Evolutionary conservation across 2,888 invertebrate species (phyloP), one percentile per base, ranked within the genome.

Genomic region (Sialis fuliginosa): DNA sequence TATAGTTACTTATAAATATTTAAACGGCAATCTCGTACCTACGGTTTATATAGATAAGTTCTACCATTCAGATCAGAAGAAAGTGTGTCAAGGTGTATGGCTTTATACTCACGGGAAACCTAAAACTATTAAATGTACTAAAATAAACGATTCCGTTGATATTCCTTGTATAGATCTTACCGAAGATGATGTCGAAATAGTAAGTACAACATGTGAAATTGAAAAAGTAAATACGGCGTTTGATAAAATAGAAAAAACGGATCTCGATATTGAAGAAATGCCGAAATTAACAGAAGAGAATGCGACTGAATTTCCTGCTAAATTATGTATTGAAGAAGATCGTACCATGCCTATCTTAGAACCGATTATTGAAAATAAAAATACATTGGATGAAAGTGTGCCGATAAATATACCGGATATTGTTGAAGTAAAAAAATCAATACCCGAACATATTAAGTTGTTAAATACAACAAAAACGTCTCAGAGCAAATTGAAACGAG

Each of bases 11-110:
- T 52, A 63, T 35, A 52, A 59, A 22, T 57, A 56, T 44, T 54
- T 59, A n/a, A 61, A 62, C 56, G 53, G 58, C 6, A 49, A 54
- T 31, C 50, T 64, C 31, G 55, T 62, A 6, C 55, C 57, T 44
- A 58, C 59, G 1, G 56, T 58, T 43, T 48, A 33, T 34, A 33
- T 42, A 6, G 47, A 47, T 10, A 6, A 30, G 30, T 42, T 47
- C 10, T 42, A 32, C 22, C 35, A 35, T 31, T 10, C 42, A 7
- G 10, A 42, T 35, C 9, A 30, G 2, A 42, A 34, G 34, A 46
- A 46, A 39, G 22, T 22, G 4, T 42, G 47, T 34, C 33, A 42
- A 37, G 47, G 47, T n/a, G 42, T 47, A 32, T 47, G 47, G 47
- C 31, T 47, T 6, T 47, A 47, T 42, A 47, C 47, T 8, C 39